These are phyloP conservation scores for Steatocranus sp. DNA, from an alignment of 2,797 vertebrate species.

Conservation along the genomic window DNA sequence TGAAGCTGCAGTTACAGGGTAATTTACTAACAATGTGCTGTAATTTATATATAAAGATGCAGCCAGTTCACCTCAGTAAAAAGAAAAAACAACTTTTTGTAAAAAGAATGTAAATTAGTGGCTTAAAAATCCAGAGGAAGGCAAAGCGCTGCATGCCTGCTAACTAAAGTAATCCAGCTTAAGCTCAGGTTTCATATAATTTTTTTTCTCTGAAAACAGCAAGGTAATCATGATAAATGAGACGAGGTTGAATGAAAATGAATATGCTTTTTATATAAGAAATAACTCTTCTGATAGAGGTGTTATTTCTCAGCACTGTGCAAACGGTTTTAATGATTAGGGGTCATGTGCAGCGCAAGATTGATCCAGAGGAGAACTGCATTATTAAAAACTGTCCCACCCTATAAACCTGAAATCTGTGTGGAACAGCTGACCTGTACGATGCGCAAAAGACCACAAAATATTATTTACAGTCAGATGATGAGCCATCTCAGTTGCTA, in stretches of 20 bases:
- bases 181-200: background rate
- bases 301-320: background rate
- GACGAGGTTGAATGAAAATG: fast-evolving
- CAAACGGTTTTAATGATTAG: background rate
- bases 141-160: background rate
- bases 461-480: background rate
- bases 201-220: background rate
- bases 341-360: background rate
- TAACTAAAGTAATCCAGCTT: background rate
- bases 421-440: background rate
- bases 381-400: background rate
- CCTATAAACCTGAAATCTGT: background rate
- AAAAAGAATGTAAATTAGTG: background rate
- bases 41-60: background rate
- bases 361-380: background rate
- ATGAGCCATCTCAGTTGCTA: background rate
- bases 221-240: background rate
- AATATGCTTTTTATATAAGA: background rate
- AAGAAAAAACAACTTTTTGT: background rate
- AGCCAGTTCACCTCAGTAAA: background rate
- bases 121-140: background rate
- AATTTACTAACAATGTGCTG: background rate
- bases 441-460: background rate
- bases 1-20: background rate
- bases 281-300: background rate